These are phyloP conservation scores for Litocranius walleri DNA, from an alignment of 2,113 vertebrate genomes.

Conservation along the genomic window DNA sequence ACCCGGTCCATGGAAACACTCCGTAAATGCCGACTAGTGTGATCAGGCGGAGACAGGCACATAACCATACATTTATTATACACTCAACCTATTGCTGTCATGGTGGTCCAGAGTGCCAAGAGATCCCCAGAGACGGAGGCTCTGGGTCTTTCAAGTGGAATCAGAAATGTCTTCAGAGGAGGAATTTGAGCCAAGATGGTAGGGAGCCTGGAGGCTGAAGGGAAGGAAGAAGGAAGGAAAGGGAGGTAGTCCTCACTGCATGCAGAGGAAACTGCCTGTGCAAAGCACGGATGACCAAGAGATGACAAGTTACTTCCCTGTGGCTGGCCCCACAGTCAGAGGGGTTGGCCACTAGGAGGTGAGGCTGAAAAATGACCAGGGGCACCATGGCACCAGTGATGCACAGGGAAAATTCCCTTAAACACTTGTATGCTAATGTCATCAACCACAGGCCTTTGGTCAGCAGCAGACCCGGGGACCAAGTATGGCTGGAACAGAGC, in stretches of 20 bases:
- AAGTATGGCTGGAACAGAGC: too few relatives aligned
- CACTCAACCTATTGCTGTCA: fast-evolving
- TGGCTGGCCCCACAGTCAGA: neutral
- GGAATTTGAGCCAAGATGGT: neutral
- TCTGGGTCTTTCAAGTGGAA: neutral
- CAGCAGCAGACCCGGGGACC: fast-evolving
- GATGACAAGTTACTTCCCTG: neutral
- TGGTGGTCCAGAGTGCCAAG: fast-evolving
- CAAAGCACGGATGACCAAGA: neutral
- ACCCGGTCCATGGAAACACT: fast-evolving
- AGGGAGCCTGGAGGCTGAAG: neutral
- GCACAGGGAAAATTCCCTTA: neutral
- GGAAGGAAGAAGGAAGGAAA: neutral
- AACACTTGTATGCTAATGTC: fast-evolving
- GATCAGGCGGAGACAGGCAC: neutral
- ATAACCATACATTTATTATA: fast-evolving
- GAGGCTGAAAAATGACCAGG: neutral
- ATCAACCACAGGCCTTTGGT: fast-evolving
- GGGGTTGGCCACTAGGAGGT: too few relatives aligned
- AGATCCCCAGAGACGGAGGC: neutral
- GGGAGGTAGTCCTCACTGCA: fast-evolving
- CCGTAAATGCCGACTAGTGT: fast-evolving
- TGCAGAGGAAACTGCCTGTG: neutral
- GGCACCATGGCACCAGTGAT: fast-evolving
- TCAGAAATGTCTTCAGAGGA: neutral